Evolutionary conservation across 2,888 invertebrate species (phyloP), one percentile per base, ranked within the genome.

Genomic region (Ormia ochracea): DNA sequence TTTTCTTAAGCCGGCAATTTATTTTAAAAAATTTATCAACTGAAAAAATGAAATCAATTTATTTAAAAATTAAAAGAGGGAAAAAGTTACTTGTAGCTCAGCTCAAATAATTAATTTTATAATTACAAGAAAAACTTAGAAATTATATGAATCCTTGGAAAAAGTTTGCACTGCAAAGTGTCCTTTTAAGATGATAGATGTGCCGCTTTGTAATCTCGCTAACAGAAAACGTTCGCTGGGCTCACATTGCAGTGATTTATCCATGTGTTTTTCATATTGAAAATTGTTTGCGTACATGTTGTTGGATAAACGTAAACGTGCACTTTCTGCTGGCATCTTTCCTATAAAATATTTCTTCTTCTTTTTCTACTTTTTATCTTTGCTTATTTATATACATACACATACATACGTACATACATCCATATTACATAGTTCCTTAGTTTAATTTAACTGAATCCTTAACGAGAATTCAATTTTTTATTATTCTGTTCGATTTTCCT

Each of bases 391-490:
- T 38, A 6, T 33, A n/a, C n/a, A n/a, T n/a, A n/a, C n/a, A n/a
- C n/a, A n/a, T n/a, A n/a, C n/a, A n/a, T n/a, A n/a, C n/a, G n/a
- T n/a, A n/a, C n/a, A n/a, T n/a, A n/a, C n/a, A n/a, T n/a, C n/a
- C n/a, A n/a, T n/a, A n/a, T n/a, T n/a, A n/a, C n/a, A n/a, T n/a
- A 9, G 45, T 65, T 73, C 26, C 41, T 14, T 50, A 50, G 58
- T 58, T 58, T 19, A 50, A 31, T 48, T 66, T 66, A 66, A 66
- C 58, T 50, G 17, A 58, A 33, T 58, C 74, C 59, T 74, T 66
- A 74, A 66, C 31, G 50, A 66, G 70, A 79, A 70, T 70, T 70
- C 63, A 79, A 70, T 75, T 74, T n/a, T 74, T 63, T 78, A 69
- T 79, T 65, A 41, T 74, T 79, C 65, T 74, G 31, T 26, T 52